Percentiles rank a stretch among this genome's conserved stretches.
These are phyloP conservation scores for Sphyrna mokarran DNA, from an alignment of 2,113 vertebrate genomes.

Conservation along the genomic window DNA sequence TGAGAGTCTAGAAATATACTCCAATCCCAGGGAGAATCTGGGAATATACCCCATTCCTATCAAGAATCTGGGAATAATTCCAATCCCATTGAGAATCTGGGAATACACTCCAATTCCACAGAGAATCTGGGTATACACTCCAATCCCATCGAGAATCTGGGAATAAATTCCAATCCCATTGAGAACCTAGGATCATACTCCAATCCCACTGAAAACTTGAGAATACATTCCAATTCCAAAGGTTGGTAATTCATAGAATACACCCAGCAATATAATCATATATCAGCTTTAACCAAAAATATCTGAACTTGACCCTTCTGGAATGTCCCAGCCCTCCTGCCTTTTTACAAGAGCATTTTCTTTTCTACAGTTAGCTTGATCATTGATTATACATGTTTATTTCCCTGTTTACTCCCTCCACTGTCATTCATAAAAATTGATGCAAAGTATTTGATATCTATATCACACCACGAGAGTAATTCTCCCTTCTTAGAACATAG, in stretches of 20 bases:
- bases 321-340: background rate
- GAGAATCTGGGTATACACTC: background rate
- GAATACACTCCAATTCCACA: background rate
- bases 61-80: background rate
- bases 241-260: too few species aligned
- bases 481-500: too few species aligned
- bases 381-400: background rate
- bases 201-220: background rate
- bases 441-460: background rate
- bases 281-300: too few species aligned
- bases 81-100: background rate
- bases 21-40: background rate
- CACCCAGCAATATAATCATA: too few species aligned
- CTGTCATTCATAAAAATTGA: background rate
- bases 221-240: background rate
- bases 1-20: too few species aligned
- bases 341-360: background rate
- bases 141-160: background rate
- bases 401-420: background rate
- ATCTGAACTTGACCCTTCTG: too few species aligned
- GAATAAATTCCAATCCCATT: background rate
- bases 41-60: too few species aligned
- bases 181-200: background rate
- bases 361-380: background rate
- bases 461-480: background rate